Evolutionary conservation across 2,797 vertebrate species (phyloP), one percentile per base, ranked within the genome.

Genomic region (Coregonus ussuriensis): DNA sequence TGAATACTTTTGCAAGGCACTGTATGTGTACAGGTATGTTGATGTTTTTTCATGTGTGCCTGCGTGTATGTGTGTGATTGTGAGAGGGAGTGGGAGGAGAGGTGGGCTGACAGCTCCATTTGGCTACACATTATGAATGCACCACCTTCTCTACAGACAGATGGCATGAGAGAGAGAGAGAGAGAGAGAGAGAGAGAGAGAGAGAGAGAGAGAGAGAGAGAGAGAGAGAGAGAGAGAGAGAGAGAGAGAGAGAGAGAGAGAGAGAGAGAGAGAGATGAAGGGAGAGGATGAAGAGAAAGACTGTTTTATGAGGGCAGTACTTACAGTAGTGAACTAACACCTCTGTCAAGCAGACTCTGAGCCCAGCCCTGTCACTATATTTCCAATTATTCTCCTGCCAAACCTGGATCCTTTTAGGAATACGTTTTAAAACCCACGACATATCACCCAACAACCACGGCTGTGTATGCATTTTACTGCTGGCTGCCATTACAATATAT

Each of bases 41-140:
- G 21, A 53, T 72, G 70, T 51, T 82, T 78, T 75, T 68, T 76
- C 66, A 62, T 75, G 80, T 54, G 15, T 51, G 53, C 72, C 51
- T 71, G 9, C n/a, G 21, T 51, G 29, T 29, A 35, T 80, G 70
- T 82, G 56, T 75, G 16, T 54, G 76, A 7, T 11, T 25, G 6
- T 63, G 59, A 21, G 25, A 21, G 9, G 59, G 16, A 21, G n/a
- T 62, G 59, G 59, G 21, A 11, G 41, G 41, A 25, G 59, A 21
- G 16, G 4, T n/a, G 9, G 9, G 21, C 54, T 84, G 85, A 83
- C 84, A 80, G 80, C 79, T 89, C 79, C 72, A 87, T 91, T 89
- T 89, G 84, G 81, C 75, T 81, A 72, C 76, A 82, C 81, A 86
- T 87, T 88, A 82, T 41, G 25, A 70, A 84, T 79, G 77, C 82